phyloP scores from a whole-genome alignment of 2,797 vertebrate genomes.

The Oceanodroma leucorhoa region DNA sequence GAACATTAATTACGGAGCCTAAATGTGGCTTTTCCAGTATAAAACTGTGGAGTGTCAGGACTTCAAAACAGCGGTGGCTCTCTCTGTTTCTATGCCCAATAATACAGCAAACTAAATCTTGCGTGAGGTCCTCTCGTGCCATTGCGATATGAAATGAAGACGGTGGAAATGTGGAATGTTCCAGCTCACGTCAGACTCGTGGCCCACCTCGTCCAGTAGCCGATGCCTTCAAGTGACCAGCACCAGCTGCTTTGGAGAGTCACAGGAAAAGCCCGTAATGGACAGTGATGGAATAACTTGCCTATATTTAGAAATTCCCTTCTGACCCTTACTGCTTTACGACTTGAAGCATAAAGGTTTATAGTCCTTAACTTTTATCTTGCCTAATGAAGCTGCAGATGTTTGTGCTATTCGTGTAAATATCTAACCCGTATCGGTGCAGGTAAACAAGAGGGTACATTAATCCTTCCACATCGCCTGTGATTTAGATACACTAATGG shows the following conservation, averaged over 20 bases:
- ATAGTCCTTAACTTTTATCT: slow-evolving; percentile 41
- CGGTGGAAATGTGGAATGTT: not conserved
- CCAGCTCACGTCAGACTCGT: not conserved
- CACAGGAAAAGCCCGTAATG: not conserved
- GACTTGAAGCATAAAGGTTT: slow-evolving; percentile 30
- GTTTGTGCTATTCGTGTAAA: not conserved
- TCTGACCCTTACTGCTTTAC: slow-evolving; percentile 25
- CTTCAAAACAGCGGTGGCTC: not conserved
- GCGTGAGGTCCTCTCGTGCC: rapidly evolving
- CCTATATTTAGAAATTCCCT: slow-evolving; percentile 1
- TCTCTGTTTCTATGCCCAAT: not conserved
- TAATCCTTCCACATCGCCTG: not conserved
- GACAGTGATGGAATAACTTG: not conserved
- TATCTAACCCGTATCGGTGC: not conserved
- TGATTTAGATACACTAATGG: not conserved
- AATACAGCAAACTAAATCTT: not conserved
- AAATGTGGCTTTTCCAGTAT: not conserved
- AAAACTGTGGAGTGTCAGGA: not conserved
- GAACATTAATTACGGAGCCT: not conserved
- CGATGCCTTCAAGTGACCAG: not conserved
- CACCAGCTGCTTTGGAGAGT: not conserved
- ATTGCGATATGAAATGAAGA: rapidly evolving
- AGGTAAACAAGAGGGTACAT: slow-evolving; percentile 1
- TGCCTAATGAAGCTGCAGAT: slow-evolving; percentile 51
- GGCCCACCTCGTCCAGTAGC: not conserved